Evolutionary conservation across 92 coral and sea anemone genomes (phyloP), one percentile per base, ranked within the genome.

Genomic region (Phenganax subtilis): DNA sequence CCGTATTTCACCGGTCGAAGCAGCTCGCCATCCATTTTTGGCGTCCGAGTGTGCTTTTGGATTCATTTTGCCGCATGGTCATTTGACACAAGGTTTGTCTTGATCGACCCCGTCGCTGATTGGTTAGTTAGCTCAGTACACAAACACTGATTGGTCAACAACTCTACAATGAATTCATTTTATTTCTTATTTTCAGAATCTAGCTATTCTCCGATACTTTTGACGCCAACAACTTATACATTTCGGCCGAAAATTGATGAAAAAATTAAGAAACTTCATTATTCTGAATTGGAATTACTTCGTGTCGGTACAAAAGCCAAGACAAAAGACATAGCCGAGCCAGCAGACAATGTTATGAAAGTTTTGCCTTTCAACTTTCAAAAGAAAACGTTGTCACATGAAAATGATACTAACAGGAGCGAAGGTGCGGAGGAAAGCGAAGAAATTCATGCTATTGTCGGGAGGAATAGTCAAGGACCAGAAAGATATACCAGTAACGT

Each of bases 31-130:
- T 53, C 80, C 80, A n/a, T 75, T 75, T 57, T 44, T 75, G 62
- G 80, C 80, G 80, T 25, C 80, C n/a, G 80, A 75, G 20, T 75
- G 80, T 55, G 66, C 80, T 14, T 6, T 75, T 11, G 80, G 80
- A 17, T 75, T 55, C 17, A 20, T 75, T 10, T 3, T 75, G n/a
- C 66, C 80, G 6, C 63, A 51, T 54, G 64, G 63, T 15, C n/a
- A 75, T 58, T 11, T 55, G 80, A 12, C 64, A 75, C 80, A 75
- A 75, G 80, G 80, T 75, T 16, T 25, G 66, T 53, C 20, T 10
- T 11, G 6, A 73, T 53, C 55, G 28, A 52, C 29, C 0, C 0
- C 56, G 76, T 12, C 56, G 10, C n/a, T 10, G 10, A 65, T 11
- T 10, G 30, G 11, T 65, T 10, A 10, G 31, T 9, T 10, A 11